phyloP scores from a whole-genome alignment of 1,140 invertebrate species.

The Drosophila ogumai region DNA sequence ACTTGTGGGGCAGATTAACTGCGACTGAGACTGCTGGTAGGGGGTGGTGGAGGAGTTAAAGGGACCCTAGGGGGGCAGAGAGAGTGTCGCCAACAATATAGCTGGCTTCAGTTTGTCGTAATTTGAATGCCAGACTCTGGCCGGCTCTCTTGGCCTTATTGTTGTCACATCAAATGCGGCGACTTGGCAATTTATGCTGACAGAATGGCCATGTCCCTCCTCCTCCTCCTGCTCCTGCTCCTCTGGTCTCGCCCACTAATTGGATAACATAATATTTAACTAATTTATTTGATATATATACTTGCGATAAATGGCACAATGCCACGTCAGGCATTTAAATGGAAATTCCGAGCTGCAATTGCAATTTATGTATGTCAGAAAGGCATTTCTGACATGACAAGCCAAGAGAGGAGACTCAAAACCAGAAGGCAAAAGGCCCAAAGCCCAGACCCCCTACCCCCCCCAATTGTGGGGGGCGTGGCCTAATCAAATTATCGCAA shows the following conservation, averaged over 20 bases:
- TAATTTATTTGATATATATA: constrained; percentile 75
- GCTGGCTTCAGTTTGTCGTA: constrained; percentile 59
- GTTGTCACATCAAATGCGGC: constrained; percentile 71
- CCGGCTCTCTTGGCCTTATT: constrained; percentile 57
- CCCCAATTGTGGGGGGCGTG: constrained; percentile 26
- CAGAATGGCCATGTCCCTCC: constrained; percentile 34
- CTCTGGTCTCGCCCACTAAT: constrained; percentile 25
- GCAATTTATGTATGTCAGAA: constrained; percentile 73
- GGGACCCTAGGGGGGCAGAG: not conserved
- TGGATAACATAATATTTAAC: constrained; percentile 83
- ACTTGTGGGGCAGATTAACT: constrained; percentile 22
- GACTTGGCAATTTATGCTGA: constrained; percentile 75
- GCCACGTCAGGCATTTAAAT: constrained; percentile 66
- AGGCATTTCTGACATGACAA: constrained; percentile 45
- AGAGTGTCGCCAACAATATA: constrained; percentile 68
- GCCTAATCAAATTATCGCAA: constrained; percentile 71
- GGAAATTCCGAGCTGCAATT: constrained; percentile 55
- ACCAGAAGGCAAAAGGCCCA: constrained; percentile 6
- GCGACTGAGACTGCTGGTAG: not conserved
- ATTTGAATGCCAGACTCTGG: constrained; percentile 57
- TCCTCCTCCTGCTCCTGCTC: no score
- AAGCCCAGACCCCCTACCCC: not conserved
- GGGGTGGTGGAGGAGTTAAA: not conserved
- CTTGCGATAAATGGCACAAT: constrained; percentile 60
- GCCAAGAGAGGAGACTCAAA: constrained; percentile 1